Conservation (phyloP, 2,888 invertebrate species). For the Apamea monoglypha region DNA sequence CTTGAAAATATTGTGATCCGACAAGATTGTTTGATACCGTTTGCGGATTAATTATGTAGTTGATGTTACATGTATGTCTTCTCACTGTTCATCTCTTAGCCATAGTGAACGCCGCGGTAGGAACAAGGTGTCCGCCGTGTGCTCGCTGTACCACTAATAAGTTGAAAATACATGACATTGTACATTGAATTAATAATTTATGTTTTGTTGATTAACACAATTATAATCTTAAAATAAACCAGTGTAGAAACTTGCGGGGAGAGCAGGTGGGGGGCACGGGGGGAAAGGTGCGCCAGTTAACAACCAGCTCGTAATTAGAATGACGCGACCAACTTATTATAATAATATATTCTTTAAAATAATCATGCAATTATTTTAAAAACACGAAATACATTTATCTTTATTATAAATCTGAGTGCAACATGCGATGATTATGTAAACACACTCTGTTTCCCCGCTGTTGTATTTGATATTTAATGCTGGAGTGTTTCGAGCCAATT, state of each 20-base stretch:
- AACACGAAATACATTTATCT: slow-evolving; percentile 61
- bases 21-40: not conserved
- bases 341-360: slow-evolving; percentile 57
- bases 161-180: not conserved
- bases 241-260: not conserved
- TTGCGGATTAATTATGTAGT: not conserved
- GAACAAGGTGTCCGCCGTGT: too few species aligned
- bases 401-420: slow-evolving; percentile 60
- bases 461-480: not conserved
- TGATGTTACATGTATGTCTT: not conserved
- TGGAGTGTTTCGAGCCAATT: slow-evolving; percentile 19
- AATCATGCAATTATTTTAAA: slow-evolving; percentile 60
- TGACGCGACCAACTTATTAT: slow-evolving; percentile 52
- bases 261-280: not conserved
- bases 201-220: slow-evolving; percentile 38
- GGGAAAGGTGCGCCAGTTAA: slow-evolving; percentile 21
- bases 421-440: slow-evolving; percentile 61
- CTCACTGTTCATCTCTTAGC: not conserved
- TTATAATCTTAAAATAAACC: slow-evolving; percentile 13
- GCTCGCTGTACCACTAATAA: not conserved
- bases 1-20: not conserved
- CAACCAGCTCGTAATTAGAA: slow-evolving; percentile 46
- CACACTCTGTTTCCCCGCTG: slow-evolving; percentile 3
- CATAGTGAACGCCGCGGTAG: too few species aligned
- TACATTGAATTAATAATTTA: not conserved